Evolutionary conservation across 2,888 invertebrate genomes (phyloP), one percentile per base, ranked within the genome.

Genomic region (Morpho helenor): DNA sequence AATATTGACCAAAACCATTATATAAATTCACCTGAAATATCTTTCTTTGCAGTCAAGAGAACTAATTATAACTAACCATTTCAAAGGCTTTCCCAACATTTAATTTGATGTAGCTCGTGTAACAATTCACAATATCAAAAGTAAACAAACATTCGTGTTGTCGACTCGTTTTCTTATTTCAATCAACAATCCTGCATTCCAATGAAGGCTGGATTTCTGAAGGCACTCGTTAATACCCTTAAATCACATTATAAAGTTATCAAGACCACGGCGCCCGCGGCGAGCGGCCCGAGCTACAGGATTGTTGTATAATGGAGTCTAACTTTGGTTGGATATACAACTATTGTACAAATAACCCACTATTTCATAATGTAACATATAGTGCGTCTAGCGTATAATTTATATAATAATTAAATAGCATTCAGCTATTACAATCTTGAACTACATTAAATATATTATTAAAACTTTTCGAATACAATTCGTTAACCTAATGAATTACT

Each of bases 191-290:
- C 84, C 85, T 77, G 82, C 82, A 72, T 77, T 80, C 80, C 75
- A 74, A 71, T 80, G 84, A 88, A 88, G 88, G 88, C 89, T 88
- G 87, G 87, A 87, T 82, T 84, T 82, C 77, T 80, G 82, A 89
- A 89, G 89, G 89, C 89, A 89, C 89, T 89, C 80, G 87, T 86
- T 87, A 77, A 80, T 82, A 87, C 85, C 84, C 83, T 70, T 69
- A 72, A 64, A 81, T 75, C 80, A 82, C 76, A 72, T 75, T 74
- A 81, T 46, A 50, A 54, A 54, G 53, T 58, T 47, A 53, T 52
- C 23, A 49, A 45, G 48, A 66, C 47, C 44, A 49, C 48, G 40
- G 66, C 56, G 60, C 49, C 51, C 50, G 44, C 56, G 44, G n/a
- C 8, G 43, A 40, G 63, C 67, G 65, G 63, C 62, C 67, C 68